Evolutionary conservation across 2,888 invertebrate genomes (phyloP), one percentile per base, ranked within the genome.

Genomic region (Pandemis heparana): DNA sequence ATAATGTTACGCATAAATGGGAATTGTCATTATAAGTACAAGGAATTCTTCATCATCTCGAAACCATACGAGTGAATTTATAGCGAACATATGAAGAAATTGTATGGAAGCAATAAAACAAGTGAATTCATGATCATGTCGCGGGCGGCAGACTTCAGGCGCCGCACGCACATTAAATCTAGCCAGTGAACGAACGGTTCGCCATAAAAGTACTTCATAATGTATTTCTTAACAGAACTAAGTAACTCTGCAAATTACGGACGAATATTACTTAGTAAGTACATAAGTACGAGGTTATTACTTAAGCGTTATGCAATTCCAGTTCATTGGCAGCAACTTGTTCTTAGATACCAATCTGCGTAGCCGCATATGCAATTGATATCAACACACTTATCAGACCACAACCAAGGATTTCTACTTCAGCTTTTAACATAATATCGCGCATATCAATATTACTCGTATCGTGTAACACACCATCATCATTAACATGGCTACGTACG

Each of bases 101-200:
- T 88, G 89, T 85, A 89, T 87, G 85, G 82, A 81, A 86, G 88
- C 80, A 90, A 92, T 91, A 92, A 90, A 89, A 87, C 85, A 84
- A 81, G 87, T 83, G 82, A 85, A 85, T 88, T 88, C 87, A 88
- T 85, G 82, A 85, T 85, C 83, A 86, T 87, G 83, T 85, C 92
- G 87, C 92, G 87, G 87, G 87, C 87, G 81, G 78, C 90, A 91
- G 91, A 92, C 91, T 88, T 85, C 79, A 88, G 92, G 90, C 91
- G 92, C 92, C 91, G 81, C 82, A 85, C 86, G 83, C 83, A 85
- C 83, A 78, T 78, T 70, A 60, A 69, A 72, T 51, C 74, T 80
- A 81, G 76, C 79, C 75, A 41, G 64, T 64, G 60, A 60, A 39
- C 64, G 60, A 60, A 48, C 51, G 14, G 60, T 59, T 65, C 39